Evolutionary conservation across 1,140 invertebrate genomes (phyloP), one percentile per base, ranked within the genome.

Genomic region (Macrotrachela quadricornifera): DNA sequence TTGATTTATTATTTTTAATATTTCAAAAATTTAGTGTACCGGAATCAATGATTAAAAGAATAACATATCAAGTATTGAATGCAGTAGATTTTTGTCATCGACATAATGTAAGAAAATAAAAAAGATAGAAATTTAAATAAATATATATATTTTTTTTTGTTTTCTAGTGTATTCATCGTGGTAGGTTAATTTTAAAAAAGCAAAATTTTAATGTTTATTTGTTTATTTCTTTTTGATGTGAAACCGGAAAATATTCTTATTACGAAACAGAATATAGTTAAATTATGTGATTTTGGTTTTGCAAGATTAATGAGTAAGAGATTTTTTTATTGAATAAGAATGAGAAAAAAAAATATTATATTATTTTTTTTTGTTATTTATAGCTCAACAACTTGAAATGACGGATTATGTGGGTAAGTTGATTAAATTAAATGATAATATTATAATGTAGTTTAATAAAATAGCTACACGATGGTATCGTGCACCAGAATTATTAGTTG

Each of bases 181-280:
- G 21, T 30, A 30, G 8, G 21, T 30, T 30, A 8, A 87, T 65
- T 76, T 87, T 10, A 90, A 90, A 63, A 83, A 83, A n/a, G 84
- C 87, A 64, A 90, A 90, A 63, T 78, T 87, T 13, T 68, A n/a
- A n/a, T 87, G 4, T 40, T 54, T 30, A 4, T 30, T 30, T 30
- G 21, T 30, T 30, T 4, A 30, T 37, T 38, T 43, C 60, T 59
- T 59, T 1, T 11, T 14, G 91, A 96, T 67, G 86, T 97, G 1
- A 96, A 97, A 67, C 92, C 92, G 2, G 92, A 99, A 74, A 99
- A 99, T 67, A 96, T 99, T 56, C 72, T 97, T 15, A 77, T 99
- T n/a, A 96, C 87, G 14, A 75, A 78, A 43, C 79, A 84, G 52
- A 87, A 88, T 0, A 79, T 92, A 30, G 85, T 97, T 15, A 97